Conservation (phyloP, 2,888 invertebrate genomes). For the Calliscelio sp. region DNA sequence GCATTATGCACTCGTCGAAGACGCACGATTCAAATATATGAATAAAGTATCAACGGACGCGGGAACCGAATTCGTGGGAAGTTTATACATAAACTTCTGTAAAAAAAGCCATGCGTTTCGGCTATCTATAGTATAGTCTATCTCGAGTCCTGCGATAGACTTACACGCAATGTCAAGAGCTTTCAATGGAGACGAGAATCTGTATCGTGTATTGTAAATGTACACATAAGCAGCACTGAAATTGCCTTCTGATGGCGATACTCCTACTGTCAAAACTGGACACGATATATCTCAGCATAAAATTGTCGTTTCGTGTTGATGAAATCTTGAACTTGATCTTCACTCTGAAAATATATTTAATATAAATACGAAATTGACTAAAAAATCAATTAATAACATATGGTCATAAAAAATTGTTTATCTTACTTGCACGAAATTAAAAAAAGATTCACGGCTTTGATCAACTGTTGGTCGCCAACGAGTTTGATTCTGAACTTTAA, state of each 20-base stretch:
- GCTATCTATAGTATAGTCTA: background rate
- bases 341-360: slow-evolving; percentile 24
- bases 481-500: slow-evolving; percentile 11
- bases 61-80: background rate
- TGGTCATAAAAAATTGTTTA: background rate
- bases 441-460: slow-evolving; percentile 23
- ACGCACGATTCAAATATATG: slow-evolving; percentile 15
- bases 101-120: slow-evolving; percentile 28
- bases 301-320: slow-evolving; percentile 18
- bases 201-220: background rate
- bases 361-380: background rate
- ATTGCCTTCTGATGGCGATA: background rate
- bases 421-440: slow-evolving; percentile 23
- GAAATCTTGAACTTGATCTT: slow-evolving; percentile 8
- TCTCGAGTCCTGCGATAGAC: background rate
- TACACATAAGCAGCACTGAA: background rate
- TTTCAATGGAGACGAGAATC: background rate
- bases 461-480: slow-evolving; percentile 36
- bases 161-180: background rate
- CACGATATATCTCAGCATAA: slow-evolving; percentile 26
- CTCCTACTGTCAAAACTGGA: background rate
- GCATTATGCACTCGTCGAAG: too few species aligned
- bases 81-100: slow-evolving; percentile 16
- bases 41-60: slow-evolving; percentile 23
- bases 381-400: background rate